phyloP scores from a whole-genome alignment of 2,797 vertebrate species.

The Menidia menidia region DNA sequence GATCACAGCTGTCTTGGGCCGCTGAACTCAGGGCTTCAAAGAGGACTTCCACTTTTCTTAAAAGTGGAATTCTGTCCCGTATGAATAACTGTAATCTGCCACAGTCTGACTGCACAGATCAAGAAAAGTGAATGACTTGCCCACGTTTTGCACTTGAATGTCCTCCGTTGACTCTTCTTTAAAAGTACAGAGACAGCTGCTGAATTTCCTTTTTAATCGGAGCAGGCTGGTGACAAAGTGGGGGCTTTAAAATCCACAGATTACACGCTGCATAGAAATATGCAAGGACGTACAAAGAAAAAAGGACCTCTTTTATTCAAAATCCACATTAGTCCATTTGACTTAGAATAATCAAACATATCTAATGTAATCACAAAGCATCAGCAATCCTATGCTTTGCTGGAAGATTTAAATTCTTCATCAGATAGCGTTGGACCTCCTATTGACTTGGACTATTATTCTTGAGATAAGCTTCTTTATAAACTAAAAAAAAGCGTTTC shows the following conservation, averaged over 20 bases:
- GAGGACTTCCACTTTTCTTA: not conserved
- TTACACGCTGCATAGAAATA: not conserved
- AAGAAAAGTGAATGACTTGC: conserved; percentile 10
- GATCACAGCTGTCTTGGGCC: conserved; percentile 8
- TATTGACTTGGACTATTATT: conserved; percentile 35
- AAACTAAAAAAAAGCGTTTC: not conserved
- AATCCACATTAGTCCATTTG: conserved; percentile 1
- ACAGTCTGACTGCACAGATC: conserved; percentile 9
- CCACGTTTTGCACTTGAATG: conserved; percentile 27
- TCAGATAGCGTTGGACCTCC: conserved; percentile 3
- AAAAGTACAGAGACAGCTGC: conserved; percentile 15
- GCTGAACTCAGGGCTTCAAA: conserved; percentile 12
- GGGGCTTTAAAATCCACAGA: conserved; percentile 2
- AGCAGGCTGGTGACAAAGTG: not conserved
- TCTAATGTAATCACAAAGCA: conserved; percentile 14
- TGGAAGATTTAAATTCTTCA: conserved; percentile 25
- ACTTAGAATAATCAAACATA: conserved; percentile 9
- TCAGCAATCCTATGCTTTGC: conserved; percentile 11
- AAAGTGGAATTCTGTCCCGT: conserved; percentile 3
- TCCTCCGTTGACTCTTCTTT: conserved; percentile 25
- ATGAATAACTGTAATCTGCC: conserved; percentile 3
- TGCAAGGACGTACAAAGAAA: conserved; percentile 6
- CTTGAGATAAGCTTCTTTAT: not conserved
- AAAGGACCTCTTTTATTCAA: not conserved
- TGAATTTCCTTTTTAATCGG: conserved; percentile 23